Evolutionary conservation across 2,888 invertebrate species (phyloP), one percentile per base, ranked within the genome.

Genomic region (Trissoscelio sp.): DNA sequence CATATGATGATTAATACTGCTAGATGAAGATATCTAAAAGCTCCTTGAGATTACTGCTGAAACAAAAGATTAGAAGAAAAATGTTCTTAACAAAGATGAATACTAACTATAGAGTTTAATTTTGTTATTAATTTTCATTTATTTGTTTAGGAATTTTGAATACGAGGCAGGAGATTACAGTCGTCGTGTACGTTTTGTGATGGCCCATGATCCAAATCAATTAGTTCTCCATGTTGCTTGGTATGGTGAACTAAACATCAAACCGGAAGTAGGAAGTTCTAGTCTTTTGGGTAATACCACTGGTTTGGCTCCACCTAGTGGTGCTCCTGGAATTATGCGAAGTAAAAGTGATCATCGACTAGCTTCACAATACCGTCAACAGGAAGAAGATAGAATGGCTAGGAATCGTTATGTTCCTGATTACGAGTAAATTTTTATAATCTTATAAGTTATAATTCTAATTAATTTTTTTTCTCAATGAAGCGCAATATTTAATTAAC

Each of bases 301-400:
- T 53, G 92, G 93, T 22, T 92, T 94, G 80, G 92, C 93, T 58
- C 94, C 94, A 60, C 93, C 94, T 11, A 94, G 94, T 58, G 92
- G 92, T 42, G 93, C 93, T 4, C 96, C 96, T 48, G 97, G 97
- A 0, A 92, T 98, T 14, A 97, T 97, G 94, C 93, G 98, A 83
- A 97, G 97, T 81, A 98, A 98, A 92, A 97, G 97, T 90, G 98
- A 98, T 90, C 98, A 98, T 91, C 94, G 98, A 42, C 92, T 98
- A 81, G 97, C 97, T 3, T 93, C 96, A 0, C 97, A 97, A 89
- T 97, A 97, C 92, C 94, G 97, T 34, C 96, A 96, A 88, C 96
- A 97, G 90, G 96, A 97, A 90, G 96, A 96, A 88, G 91, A 91
- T 79, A 87, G 91, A 14, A 81, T 90, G 64, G 82, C 88, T 12